These are phyloP conservation scores for Linnaemya vulpina DNA, from an alignment of 2,888 invertebrate genomes.

Conservation along the genomic window DNA sequence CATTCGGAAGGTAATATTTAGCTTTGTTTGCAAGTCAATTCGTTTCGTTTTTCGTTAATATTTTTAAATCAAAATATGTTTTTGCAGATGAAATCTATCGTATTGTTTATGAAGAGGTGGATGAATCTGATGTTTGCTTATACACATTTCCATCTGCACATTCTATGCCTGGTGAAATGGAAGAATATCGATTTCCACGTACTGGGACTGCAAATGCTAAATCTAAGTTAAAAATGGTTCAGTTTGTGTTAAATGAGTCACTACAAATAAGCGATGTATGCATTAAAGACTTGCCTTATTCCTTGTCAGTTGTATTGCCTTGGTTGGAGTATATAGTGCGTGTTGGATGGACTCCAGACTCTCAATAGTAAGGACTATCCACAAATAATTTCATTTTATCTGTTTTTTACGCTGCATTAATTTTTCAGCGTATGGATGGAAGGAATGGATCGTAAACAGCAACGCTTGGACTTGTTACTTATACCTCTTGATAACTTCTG, in stretches of 20 bases:
- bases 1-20: constrained; percentile 85
- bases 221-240: constrained; percentile 93
- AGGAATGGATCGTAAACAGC: constrained; percentile 93
- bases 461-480: constrained; percentile 91
- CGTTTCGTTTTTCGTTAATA: background rate
- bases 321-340: constrained; percentile 98
- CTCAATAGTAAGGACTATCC: constrained; percentile 88
- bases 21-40: background rate
- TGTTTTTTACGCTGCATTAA: constrained; percentile 6
- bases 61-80: background rate
- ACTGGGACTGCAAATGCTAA: constrained; percentile 96
- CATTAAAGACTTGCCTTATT: constrained; percentile 89
- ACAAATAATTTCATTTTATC: background rate
- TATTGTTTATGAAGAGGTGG: constrained; percentile 93
- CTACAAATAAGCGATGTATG: constrained; percentile 90
- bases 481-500: constrained; percentile 91
- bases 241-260: constrained; percentile 86
- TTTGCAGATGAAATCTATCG: constrained; percentile 88
- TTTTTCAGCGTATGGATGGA: constrained; percentile 93
- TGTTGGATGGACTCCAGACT: constrained; percentile 97
- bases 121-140: constrained; percentile 95
- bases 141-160: constrained; percentile 94
- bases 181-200: constrained; percentile 93
- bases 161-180: constrained; percentile 90
- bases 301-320: constrained; percentile 91